Conservation (phyloP, 2,888 invertebrate species). For the Leucophenga maculata region DNA sequence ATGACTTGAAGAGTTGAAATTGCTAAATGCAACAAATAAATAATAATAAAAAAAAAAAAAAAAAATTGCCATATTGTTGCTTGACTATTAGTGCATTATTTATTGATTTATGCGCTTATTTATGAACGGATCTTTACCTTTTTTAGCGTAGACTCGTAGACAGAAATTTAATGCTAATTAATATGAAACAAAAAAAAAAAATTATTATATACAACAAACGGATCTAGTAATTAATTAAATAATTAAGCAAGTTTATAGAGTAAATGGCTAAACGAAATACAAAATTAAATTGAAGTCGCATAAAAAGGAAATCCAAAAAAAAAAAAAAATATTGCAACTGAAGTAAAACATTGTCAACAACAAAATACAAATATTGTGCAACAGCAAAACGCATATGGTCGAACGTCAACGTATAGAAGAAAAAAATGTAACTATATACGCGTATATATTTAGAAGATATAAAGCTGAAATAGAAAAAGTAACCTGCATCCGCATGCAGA, state of each 20-base stretch:
- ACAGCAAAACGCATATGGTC: constrained; percentile 30
- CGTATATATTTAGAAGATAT: neutral
- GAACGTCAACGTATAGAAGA: neutral
- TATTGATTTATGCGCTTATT: constrained; percentile 56
- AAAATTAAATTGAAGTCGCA: neutral
- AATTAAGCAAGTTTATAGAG: constrained; percentile 43
- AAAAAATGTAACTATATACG: no score
- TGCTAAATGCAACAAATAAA: neutral
- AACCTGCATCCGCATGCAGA: constrained; percentile 25
- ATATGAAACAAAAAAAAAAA: constrained; percentile 7
- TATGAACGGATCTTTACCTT: constrained; percentile 39
- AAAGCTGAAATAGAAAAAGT: constrained; percentile 1
- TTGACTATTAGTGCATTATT: constrained; percentile 37
- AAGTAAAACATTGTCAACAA: constrained; percentile 1
- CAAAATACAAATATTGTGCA: constrained; percentile 48
- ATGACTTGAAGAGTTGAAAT: neutral
- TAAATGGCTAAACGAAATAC: neutral
- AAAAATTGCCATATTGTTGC: neutral
- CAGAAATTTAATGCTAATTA: constrained; percentile 56
- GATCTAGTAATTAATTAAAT: constrained; percentile 53
- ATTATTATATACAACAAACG: constrained; percentile 37
- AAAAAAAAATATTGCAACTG: neutral
- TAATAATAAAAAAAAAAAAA: no score
- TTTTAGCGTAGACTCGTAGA: neutral
- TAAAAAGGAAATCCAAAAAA: neutral